These are phyloP conservation scores for Microtus pennsylvanicus DNA, from an alignment of 2,113 vertebrate genomes.

Conservation along the genomic window DNA sequence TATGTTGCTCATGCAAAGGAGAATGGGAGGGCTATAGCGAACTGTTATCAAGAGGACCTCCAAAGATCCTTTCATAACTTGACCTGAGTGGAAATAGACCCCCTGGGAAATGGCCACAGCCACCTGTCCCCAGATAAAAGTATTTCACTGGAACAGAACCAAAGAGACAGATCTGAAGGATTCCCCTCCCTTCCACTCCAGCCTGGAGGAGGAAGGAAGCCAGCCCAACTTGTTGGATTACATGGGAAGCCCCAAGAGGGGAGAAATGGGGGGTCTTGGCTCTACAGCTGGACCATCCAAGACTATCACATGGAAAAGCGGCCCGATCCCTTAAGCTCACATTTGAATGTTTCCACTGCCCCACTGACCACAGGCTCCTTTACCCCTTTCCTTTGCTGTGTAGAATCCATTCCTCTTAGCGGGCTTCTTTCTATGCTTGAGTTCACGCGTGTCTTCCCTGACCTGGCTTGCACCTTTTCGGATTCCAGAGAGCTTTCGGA, in stretches of 20 bases:
- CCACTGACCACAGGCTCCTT: neutral
- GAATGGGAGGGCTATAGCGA: neutral
- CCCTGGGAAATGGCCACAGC: neutral
- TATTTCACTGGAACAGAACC: neutral
- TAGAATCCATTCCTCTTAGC: neutral
- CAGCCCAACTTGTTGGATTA: neutral
- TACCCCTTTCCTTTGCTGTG: neutral
- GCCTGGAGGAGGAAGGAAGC: neutral
- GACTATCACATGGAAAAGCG: neutral
- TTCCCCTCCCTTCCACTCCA: neutral
- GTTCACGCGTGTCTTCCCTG: neutral
- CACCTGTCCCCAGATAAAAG: neutral
- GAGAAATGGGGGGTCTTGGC: neutral
- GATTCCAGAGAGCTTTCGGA: neutral
- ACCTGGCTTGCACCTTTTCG: neutral
- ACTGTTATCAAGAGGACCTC: neutral
- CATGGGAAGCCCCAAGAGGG: neutral
- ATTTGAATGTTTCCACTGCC: neutral
- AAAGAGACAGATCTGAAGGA: neutral
- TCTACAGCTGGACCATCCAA: neutral
- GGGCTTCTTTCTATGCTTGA: neutral
- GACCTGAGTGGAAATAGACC: neutral
- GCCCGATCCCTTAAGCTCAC: neutral
- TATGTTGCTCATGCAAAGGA: accelerated
- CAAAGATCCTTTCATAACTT: neutral